Base-by-base conservation (phyloP, 2,888 invertebrate species). In the Bruchidius siliquastri region DNA sequence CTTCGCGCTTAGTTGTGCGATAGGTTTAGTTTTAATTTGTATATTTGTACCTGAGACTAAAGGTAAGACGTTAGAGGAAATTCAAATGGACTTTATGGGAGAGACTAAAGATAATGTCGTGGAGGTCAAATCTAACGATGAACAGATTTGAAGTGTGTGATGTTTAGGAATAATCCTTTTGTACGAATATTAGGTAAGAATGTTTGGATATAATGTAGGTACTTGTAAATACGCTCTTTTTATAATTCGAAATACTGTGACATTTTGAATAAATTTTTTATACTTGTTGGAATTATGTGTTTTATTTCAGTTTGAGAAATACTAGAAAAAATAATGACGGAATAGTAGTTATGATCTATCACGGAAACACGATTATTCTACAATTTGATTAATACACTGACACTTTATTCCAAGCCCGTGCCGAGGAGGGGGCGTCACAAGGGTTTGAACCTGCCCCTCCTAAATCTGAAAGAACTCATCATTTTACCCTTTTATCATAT, bases 31-130 rank as follows among this genome's bases (percentile, higher is more conserved):
- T 76, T 92, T 90, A 83, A 90, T 92, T 80, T 78, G 88, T 72
- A 83, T 89, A n/a, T 85, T 89, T 77, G 88, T 93, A n/a, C 92
- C 92, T 0, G 93, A 93, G 86, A 93, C 93, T 2, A 93, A 92
- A 83, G 92, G 92, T 74, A 92, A 92, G 81, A 92, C 92, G 1
- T 88, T 93, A 82, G 89, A 91, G 72, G 89, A 90, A 81, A 93
- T 93, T 80, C 93, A 93, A 82, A 89, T 90, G 22, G 88, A 90
- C 73, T 86, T 93, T 4, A 88, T 88, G 78, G 88, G 90, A 85
- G 66, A 84, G 85, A 21, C 18, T 4, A 30, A 49, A 20, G 30
- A 3, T 21, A 30, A 30, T 68, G 49, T 49, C 8, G 18, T 49
- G 49, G 49, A 49, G 8, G 18, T 13, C 49, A 49, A 49, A 13